A percentile compares a stretch with the other conserved stretches of the same genome.
Evolutionary conservation across 2,888 invertebrate species (phyloP).

Genomic region (Drosophila bunnanda): DNA sequence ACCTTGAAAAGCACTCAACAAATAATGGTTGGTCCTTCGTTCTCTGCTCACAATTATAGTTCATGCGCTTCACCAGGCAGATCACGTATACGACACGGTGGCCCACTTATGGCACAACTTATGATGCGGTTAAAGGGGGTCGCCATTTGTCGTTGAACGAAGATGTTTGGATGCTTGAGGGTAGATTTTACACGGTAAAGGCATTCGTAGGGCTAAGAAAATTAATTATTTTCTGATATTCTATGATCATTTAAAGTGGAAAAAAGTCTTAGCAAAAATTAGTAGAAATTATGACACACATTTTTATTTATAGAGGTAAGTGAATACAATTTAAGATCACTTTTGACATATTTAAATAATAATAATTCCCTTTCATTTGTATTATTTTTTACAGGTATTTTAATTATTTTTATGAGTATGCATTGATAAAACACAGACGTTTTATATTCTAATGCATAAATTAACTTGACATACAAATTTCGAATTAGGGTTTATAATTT

Average conservation of each 20-base stretch:
- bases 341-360: not conserved
- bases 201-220: not conserved
- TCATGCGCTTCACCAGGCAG: constrained; percentile 14
- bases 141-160: constrained; percentile 1
- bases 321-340: not conserved
- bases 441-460: no score
- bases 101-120: constrained; percentile 30
- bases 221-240: no score
- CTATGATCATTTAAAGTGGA: no score
- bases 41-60: constrained; percentile 53
- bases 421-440: no score
- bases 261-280: not conserved
- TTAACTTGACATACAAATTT: not conserved
- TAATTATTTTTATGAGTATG: no score
- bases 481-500: no score
- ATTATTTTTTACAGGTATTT: not conserved
- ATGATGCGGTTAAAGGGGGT: constrained; percentile 10
- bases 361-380: not conserved
- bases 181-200: not conserved
- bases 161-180: constrained; percentile 7
- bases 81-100: constrained; percentile 40
- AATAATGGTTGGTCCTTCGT: constrained; percentile 46
- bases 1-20: constrained; percentile 77
- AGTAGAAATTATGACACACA: not conserved
- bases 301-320: not conserved